These are phyloP conservation scores for Lepidostoma basale DNA, from an alignment of 1,140 invertebrate species.

Conservation along the genomic window DNA sequence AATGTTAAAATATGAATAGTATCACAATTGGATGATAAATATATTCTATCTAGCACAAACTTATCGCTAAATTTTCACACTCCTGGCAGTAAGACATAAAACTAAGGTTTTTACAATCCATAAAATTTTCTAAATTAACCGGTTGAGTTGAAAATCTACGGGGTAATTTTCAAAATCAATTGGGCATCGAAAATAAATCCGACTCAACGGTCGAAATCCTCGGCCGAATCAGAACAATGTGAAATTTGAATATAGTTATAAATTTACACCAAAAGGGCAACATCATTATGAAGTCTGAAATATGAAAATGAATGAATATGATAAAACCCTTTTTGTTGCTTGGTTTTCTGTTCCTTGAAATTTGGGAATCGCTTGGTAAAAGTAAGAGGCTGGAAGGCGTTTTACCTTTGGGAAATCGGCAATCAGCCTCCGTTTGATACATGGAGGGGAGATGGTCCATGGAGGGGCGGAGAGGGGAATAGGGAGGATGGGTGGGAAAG, in stretches of 20 bases:
- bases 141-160: conserved; percentile 8
- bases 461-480: background rate
- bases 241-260: too few species aligned
- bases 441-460: conserved; percentile 1
- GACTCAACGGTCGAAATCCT: conserved; percentile 11
- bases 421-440: conserved; percentile 34
- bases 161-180: conserved; percentile 27
- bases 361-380: background rate
- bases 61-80: too few species aligned
- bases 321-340: background rate
- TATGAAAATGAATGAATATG: background rate
- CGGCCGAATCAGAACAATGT: background rate
- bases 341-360: background rate
- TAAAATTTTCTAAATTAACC: conserved; percentile 6
- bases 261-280: too few species aligned
- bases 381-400: conserved; percentile 26
- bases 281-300: too few species aligned
- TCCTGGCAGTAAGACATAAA: too few species aligned
- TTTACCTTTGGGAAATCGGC: conserved; percentile 35
- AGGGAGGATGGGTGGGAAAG: background rate
- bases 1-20: too few species aligned
- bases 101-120: too few species aligned
- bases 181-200: conserved; percentile 20
- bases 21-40: too few species aligned
- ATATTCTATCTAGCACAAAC: background rate